A percentile compares a stretch with the other conserved stretches of the same genome.
Evolutionary conservation across 1,140 invertebrate species (phyloP).

Genomic region (Lepidurus packardi): DNA sequence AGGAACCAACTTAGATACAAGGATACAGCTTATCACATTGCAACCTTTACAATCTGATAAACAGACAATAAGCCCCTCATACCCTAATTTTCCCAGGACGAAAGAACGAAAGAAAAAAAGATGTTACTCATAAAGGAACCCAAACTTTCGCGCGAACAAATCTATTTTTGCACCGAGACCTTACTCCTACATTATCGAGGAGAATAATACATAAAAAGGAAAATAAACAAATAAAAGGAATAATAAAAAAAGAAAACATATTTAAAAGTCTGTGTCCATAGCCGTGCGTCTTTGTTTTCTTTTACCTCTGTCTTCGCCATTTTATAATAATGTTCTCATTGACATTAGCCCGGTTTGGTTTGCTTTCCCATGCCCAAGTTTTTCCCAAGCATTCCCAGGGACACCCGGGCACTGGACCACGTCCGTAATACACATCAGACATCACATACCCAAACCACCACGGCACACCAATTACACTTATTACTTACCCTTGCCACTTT

Average conservation of each 20-base stretch:
- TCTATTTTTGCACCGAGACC: too few species aligned
- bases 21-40: too few species aligned
- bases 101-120: too few species aligned
- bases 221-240: too few species aligned
- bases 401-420: slow-evolving; percentile 20
- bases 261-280: not conserved
- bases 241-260: not conserved
- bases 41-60: too few species aligned
- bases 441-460: not conserved
- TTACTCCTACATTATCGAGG: too few species aligned
- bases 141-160: too few species aligned
- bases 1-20: too few species aligned
- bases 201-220: too few species aligned
- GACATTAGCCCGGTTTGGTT: slow-evolving; percentile 18
- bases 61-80: too few species aligned
- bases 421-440: slow-evolving; percentile 17
- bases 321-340: not conserved
- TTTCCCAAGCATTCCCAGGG: slow-evolving; percentile 13
- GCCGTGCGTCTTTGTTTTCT: not conserved
- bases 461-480: slow-evolving; percentile 1
- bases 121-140: too few species aligned
- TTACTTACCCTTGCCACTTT: slow-evolving; percentile 12
- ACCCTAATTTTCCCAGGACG: too few species aligned
- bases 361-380: slow-evolving; percentile 21
- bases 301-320: not conserved